A percentile compares a stretch with the other conserved stretches of the same genome.
phyloP scores from a whole-genome alignment of 2,888 invertebrate species.

The Synanthedon myopaeformis region DNA sequence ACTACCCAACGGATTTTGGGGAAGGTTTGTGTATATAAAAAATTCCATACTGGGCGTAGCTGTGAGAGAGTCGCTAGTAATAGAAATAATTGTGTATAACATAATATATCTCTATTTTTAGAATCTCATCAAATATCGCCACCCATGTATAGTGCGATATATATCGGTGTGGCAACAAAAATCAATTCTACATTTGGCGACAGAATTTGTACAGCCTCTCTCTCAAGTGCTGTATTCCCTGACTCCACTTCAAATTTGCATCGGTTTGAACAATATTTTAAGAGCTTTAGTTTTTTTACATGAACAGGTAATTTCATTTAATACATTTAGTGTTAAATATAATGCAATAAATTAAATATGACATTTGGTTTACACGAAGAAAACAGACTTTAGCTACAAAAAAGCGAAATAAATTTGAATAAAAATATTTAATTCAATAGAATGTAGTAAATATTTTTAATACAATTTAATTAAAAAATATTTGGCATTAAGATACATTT shows the following conservation, averaged over 20 bases:
- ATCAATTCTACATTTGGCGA: conserved; percentile 81
- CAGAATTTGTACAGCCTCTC: conserved; percentile 85
- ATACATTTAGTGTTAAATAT: background rate
- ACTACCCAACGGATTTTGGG: background rate
- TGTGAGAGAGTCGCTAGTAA: background rate
- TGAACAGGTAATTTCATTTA: conserved; percentile 70
- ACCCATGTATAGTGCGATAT: conserved; percentile 87
- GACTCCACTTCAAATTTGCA: conserved; percentile 84
- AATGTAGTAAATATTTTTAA: too few species aligned
- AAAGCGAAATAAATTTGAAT: too few species aligned
- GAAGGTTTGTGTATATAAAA: background rate
- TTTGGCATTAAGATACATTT: background rate
- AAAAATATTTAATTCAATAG: too few species aligned
- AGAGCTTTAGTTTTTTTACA: conserved; percentile 87
- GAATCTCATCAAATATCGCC: conserved; percentile 88
- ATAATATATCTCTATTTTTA: conserved; percentile 68
- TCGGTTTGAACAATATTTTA: conserved; percentile 84
- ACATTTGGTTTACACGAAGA: too few species aligned
- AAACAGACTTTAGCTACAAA: too few species aligned
- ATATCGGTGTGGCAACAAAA: conserved; percentile 84
- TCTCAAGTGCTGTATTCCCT: conserved; percentile 74
- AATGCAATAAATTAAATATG: too few species aligned
- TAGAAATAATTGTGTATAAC: background rate
- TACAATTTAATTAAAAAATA: too few species aligned
- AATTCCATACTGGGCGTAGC: too few species aligned